Conservation (phyloP, 64 coral and sea anemone genomes). For the Trachythela sp. region DNA sequence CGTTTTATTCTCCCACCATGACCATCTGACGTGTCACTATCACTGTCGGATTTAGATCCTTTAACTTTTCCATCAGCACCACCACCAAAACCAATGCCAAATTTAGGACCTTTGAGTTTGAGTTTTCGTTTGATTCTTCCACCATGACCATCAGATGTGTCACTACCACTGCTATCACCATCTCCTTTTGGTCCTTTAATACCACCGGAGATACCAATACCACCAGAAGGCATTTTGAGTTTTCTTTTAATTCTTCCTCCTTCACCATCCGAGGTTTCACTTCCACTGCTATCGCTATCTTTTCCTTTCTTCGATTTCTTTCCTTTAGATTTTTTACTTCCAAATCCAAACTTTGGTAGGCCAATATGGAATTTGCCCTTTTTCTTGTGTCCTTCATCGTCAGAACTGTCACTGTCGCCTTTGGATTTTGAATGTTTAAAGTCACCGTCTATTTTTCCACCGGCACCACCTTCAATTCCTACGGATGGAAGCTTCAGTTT, state of each 20-base stretch:
- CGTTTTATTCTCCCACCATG: background rate
- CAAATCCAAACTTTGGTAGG: background rate
- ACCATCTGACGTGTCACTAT: background rate
- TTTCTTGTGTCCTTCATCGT: background rate
- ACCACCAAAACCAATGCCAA: background rate
- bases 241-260: slow-evolving; percentile 3
- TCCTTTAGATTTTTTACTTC: background rate
- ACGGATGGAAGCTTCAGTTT: background rate
- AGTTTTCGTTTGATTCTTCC: background rate
- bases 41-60: background rate
- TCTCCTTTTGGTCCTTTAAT: background rate
- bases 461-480: background rate
- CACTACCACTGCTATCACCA: background rate
- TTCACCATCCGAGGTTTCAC: background rate
- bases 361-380: background rate
- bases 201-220: background rate
- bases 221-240: background rate
- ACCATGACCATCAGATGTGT: background rate
- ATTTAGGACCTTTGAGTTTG: background rate
- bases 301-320: background rate
- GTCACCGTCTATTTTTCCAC: background rate
- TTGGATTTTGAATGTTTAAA: background rate
- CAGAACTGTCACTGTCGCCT: background rate
- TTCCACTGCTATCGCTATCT: background rate
- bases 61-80: background rate